Evolutionary conservation across 2,113 vertebrate species (phyloP), one percentile per base, ranked within the genome.

Genomic region (Echinops telfairi): DNA sequence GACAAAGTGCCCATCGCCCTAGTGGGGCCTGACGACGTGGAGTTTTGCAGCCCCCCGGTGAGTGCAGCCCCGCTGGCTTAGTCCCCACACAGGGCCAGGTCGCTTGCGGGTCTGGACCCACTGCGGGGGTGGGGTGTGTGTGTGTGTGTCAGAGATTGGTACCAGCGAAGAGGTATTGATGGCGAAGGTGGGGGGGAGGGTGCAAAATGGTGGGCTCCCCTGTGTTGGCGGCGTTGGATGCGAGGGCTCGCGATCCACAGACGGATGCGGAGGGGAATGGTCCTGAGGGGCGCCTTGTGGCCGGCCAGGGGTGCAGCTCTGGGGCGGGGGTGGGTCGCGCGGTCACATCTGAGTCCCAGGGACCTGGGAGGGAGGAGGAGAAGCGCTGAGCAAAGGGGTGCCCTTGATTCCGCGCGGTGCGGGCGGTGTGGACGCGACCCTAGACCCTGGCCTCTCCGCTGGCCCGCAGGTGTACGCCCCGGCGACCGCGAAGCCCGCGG

Each of bases 31-130:
- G 98, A 98, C 6, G 98, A 98, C 93, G 94, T 98, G 83, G 98
- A 99, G 94, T 98, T 96, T 89, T 97, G 97, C 88, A 96, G 97
- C 57, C 98, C 98, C 58, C 98, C 97, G 88, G 99, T 99, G 98
- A 98, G 99, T 98, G 58, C 23, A 20, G 14, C 62, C 33, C 58
- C 47, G 75, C 40, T 20, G 47, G 4, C 0, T 0, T 7, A 14
- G 27, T 16, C 11, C 53, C 38, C 62, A 15, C 3, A 0, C 58
- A 14, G 15, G 25, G 66, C 23, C 4, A 4, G 78, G 38, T 1
- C 17, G 19, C 11, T 0, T 27, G 27, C 12, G 53, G 23, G 25
- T 66, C 80, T 7, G 10, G 3, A 33, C 27, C 64, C 64, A 64
- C 14, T 53, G 25, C 10, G 14, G 4, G 23, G 25, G 6, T 8